Conservation (phyloP, 1,140 invertebrate species). For the Pachypeltis micranthus region DNA sequence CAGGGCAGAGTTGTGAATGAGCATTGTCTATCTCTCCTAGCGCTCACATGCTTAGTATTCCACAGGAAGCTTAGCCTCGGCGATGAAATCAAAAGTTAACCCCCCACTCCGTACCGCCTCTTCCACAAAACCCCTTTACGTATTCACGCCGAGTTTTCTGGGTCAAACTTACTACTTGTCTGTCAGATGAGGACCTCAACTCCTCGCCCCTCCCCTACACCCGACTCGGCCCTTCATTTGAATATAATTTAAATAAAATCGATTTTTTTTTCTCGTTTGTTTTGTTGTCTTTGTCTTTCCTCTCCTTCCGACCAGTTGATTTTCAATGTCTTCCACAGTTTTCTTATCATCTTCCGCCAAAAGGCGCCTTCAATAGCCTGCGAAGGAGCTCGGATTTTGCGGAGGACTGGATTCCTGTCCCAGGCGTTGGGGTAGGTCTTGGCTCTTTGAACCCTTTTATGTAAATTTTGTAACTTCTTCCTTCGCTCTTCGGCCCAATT, state of each 20-base stretch:
- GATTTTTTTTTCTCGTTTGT: slow-evolving; percentile 18
- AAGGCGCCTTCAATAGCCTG: no score
- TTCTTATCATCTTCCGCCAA: no score
- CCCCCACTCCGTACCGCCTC: not conserved
- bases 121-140: slow-evolving; percentile 15
- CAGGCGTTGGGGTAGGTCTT: slow-evolving; percentile 3
- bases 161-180: slow-evolving; percentile 21
- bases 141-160: slow-evolving; percentile 22
- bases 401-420: not conserved
- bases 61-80: slow-evolving; percentile 6
- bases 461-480: slow-evolving; percentile 1
- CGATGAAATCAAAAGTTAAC: slow-evolving; percentile 24
- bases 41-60: slow-evolving; percentile 23
- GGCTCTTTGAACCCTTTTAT: not conserved
- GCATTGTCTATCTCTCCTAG: slow-evolving; percentile 14
- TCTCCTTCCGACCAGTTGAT: not conserved
- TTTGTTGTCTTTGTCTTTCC: not conserved
- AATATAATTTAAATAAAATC: slow-evolving; percentile 24
- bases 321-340: no score
- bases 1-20: slow-evolving; percentile 13
- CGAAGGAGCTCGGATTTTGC: not conserved
- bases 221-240: slow-evolving; percentile 13
- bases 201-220: not conserved
- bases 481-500: no score
- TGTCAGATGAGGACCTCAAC: not conserved